phyloP scores from a whole-genome alignment of 2,797 vertebrate species.

The Scomberomorus guttatus region DNA sequence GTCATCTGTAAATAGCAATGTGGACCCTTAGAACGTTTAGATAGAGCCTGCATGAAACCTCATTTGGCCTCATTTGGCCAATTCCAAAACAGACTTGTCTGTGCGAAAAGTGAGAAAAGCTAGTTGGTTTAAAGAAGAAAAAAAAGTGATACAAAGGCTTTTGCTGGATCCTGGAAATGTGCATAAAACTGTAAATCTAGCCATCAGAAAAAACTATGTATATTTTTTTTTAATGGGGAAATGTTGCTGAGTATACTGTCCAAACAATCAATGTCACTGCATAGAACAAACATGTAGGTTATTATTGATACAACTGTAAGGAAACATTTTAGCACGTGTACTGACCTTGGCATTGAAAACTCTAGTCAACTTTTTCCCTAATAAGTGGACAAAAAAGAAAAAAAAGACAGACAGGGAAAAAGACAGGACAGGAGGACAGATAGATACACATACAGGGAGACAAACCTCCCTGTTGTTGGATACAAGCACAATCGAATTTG shows the following conservation, averaged over 20 bases:
- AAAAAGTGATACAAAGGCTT: conserved; percentile 40
- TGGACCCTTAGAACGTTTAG: conserved; percentile 36
- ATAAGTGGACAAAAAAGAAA: conserved; percentile 1
- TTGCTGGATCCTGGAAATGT: conserved; percentile 49
- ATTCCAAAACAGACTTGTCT: conserved; percentile 17
- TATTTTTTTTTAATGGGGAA: neutral
- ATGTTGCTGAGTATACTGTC: conserved; percentile 11
- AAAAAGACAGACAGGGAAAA: conserved; percentile 4
- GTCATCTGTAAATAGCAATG: conserved; percentile 59
- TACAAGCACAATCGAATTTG: conserved; percentile 3
- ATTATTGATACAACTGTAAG: conserved; percentile 32
- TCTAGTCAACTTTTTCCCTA: conserved; percentile 33
- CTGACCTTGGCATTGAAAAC: conserved; percentile 10
- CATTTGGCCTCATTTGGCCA: conserved; percentile 34
- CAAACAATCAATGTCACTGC: conserved; percentile 46
- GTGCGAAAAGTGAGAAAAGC: conserved; percentile 29
- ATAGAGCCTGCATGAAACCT: conserved; percentile 36
- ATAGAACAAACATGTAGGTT: conserved; percentile 56
- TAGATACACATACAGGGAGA: conserved; percentile 25
- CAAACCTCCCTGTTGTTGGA: conserved; percentile 34
- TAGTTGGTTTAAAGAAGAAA: conserved; percentile 30
- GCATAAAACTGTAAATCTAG: conserved; percentile 39
- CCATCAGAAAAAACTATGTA: conserved; percentile 11
- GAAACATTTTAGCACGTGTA: conserved; percentile 23
- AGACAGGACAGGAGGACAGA: conserved; percentile 30